Percentiles rank a stretch among this genome's conserved stretches.
Evolutionary conservation across 2,113 vertebrate species (phyloP).

Genomic region (Carettochelys insculpta): DNA sequence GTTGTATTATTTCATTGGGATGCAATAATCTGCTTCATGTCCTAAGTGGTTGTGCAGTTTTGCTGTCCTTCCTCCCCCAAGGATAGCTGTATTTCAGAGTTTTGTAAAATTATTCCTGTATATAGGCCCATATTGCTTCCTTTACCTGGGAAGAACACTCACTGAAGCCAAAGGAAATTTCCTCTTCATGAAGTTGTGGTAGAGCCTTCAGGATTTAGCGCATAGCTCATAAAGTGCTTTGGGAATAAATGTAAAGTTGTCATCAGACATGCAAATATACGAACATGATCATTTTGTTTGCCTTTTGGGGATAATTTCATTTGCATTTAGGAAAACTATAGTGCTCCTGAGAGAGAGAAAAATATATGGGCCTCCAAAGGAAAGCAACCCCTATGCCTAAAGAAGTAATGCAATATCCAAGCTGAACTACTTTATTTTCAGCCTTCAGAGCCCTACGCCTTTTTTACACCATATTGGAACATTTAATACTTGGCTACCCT

Average conservation of each 20-base stretch:
- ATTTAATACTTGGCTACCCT: not conserved
- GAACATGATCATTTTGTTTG: not conserved
- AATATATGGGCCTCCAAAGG: not conserved
- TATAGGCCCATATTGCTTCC: not conserved
- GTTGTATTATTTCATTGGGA: not conserved
- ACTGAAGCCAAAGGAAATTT: not conserved
- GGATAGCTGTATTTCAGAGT: rapidly evolving
- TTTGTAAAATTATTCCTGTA: not conserved
- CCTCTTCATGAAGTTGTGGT: not conserved
- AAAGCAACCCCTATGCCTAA: not conserved
- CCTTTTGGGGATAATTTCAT: not conserved
- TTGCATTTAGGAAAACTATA: not conserved
- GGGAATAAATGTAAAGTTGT: not conserved
- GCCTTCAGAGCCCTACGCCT: not conserved
- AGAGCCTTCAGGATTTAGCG: too few relatives aligned
- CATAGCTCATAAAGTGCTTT: not conserved
- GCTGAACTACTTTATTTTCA: not conserved
- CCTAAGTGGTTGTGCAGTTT: not conserved
- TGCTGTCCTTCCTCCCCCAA: rapidly evolving
- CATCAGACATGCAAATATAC: not conserved
- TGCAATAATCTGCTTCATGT: rapidly evolving
- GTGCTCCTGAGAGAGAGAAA: not conserved
- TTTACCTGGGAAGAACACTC: not conserved
- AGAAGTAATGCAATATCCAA: not conserved
- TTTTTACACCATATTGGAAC: not conserved